A percentile compares a stretch with the other conserved stretches of the same genome.
phyloP scores from a whole-genome alignment of 2,113 vertebrate genomes.

The Synodontis membranacea region DNA sequence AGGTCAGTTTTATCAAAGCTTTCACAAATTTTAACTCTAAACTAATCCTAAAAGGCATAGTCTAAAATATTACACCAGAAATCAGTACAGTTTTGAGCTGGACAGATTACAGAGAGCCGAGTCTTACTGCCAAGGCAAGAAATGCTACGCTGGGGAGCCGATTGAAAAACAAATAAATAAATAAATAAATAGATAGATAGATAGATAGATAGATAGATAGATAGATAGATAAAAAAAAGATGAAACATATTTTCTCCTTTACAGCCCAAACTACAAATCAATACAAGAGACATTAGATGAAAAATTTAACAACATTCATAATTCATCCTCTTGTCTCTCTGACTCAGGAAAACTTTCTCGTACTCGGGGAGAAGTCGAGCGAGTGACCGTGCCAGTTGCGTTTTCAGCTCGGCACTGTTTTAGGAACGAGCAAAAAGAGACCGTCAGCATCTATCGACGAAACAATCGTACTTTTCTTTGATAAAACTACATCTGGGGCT shows the following conservation, averaged over 20 bases:
- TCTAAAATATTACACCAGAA: background rate
- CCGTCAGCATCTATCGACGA: background rate
- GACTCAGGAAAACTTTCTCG: background rate
- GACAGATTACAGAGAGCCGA: too few species aligned
- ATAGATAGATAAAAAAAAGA: background rate
- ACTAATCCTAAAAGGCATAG: background rate
- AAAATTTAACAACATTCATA: background rate
- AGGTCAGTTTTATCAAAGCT: background rate
- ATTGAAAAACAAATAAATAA: background rate
- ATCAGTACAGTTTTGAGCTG: background rate
- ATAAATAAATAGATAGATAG: background rate
- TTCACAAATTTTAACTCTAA: background rate
- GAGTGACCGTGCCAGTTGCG: background rate
- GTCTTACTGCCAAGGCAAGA: background rate
- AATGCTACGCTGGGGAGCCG: background rate
- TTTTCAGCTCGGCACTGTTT: background rate
- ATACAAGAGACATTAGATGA: constrained; percentile 4
- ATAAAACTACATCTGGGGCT: background rate
- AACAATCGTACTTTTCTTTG: background rate
- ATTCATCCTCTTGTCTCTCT: background rate
- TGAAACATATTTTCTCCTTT: background rate
- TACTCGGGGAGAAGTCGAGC: background rate
- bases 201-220: background rate
- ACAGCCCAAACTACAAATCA: background rate
- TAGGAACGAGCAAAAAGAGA: background rate